Evolutionary conservation across 2,797 vertebrate species (phyloP), one percentile per base, ranked within the genome.

Genomic region (Gymnoscopelus braueri): DNA sequence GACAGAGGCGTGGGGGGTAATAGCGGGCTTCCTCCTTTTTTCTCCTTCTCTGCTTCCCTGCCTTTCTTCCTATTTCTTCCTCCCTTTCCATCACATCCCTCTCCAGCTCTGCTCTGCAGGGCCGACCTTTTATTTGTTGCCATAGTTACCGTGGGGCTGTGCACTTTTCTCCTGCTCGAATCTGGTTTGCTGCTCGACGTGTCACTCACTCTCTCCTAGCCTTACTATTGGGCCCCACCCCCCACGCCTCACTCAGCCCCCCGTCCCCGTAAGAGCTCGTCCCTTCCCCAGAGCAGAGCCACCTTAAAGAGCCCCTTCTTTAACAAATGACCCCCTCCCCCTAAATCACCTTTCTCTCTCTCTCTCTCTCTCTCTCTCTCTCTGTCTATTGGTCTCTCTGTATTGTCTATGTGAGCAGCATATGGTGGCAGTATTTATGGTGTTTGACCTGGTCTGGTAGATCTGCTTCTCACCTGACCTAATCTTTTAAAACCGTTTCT

Each of bases 81-180:
- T 44, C 24, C 60, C 44, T 10, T 14, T 32, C 51, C 48, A 3
- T 54, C 26, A 48, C 14, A 69, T 77, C 72, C 63, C 35, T 71
- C 58, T 58, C 66, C 73, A 80, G 74, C 84, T 85, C 86, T 84
- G 79, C 75, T 85, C 81, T 78, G 79, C 80, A 82, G 77, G 56
- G 72, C 77, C 71, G 50, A 82, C 82, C 83, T 85, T 19, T 75
- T 76, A 82, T 86, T 80, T 84, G 87, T 91, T 91, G 87, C 90
- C 88, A 91, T 92, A 91, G 85, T 90, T 88, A 89, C 85, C 51
- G 24, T 50, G 77, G 90, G 87, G 87, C 84, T 70, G 87, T 88
- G 85, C 88, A 90, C 88, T 88, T 88, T 86, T 55, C 70, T 44
- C 66, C 90, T 75, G 83, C 84, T 85, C 84, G 72, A n/a, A 74